Conservation (phyloP, 2,888 invertebrate species). For the Amphipoea lucens region DNA sequence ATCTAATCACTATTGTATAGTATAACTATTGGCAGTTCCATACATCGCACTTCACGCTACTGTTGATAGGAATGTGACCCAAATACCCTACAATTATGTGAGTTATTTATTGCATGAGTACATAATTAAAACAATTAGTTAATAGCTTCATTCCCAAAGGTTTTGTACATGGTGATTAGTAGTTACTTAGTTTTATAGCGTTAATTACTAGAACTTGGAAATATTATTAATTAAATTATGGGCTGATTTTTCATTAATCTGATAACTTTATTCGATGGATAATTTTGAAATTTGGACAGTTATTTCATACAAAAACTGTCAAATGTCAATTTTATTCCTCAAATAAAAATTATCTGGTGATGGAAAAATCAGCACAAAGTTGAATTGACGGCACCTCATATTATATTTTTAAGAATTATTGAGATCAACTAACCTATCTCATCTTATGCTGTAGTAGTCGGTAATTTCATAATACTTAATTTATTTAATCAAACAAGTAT, state of each 20-base stretch:
- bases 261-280: too few relatives aligned
- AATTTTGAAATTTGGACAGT: too few relatives aligned
- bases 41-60: conserved; percentile 17
- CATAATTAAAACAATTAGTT: conserved; percentile 50
- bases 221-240: not conserved
- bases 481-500: too few relatives aligned
- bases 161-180: not conserved
- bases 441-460: not conserved
- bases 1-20: not conserved
- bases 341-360: too few relatives aligned
- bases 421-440: not conserved
- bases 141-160: conserved; percentile 39
- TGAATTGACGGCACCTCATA: not conserved
- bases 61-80: conserved; percentile 46
- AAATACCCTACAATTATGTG: conserved; percentile 40
- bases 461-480: too few relatives aligned
- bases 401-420: not conserved
- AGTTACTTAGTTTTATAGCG: not conserved
- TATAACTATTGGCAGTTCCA: conserved; percentile 9
- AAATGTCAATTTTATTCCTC: too few relatives aligned
- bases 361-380: too few relatives aligned
- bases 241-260: too few relatives aligned
- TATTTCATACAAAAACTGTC: too few relatives aligned
- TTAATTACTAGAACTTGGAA: not conserved
- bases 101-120: conserved; percentile 42